Conservation (phyloP, 2,797 vertebrate genomes). For the Lindbergichthys nudifrons region DNA sequence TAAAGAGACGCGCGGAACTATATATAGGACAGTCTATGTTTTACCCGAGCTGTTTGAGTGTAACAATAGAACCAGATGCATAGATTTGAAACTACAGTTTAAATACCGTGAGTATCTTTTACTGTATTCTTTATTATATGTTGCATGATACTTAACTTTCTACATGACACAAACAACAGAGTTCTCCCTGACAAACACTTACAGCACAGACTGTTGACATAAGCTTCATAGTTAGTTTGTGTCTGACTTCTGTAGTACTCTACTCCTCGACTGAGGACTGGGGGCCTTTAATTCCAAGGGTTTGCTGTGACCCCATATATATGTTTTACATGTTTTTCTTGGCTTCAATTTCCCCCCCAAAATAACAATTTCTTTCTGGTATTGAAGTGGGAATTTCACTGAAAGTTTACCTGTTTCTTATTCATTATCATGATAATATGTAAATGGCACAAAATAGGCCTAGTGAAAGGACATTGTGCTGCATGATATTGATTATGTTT, state of each 20-base stretch:
- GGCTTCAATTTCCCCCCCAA: not conserved
- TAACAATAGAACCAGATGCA: conserved; percentile 39
- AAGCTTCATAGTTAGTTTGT: not conserved
- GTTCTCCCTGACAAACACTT: not conserved
- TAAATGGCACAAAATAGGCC: not conserved
- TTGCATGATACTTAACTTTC: not conserved
- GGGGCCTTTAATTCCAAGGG: not conserved
- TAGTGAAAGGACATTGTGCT: not conserved
- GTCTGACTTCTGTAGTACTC: not conserved
- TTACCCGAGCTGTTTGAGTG: conserved; percentile 15
- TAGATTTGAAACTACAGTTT: conserved; percentile 1
- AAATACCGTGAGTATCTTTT: conserved; percentile 41
- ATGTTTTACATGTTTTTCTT: accelerated
- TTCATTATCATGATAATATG: not conserved
- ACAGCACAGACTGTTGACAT: not conserved
- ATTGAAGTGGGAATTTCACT: not conserved
- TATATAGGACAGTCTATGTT: not conserved
- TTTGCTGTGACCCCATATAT: not conserved
- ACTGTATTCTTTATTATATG: not conserved
- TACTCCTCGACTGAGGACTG: not conserved
- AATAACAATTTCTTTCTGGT: not conserved
- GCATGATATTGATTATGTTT: not conserved
- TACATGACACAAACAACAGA: not conserved
- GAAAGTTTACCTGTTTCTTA: not conserved
- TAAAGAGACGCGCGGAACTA: not conserved